A percentile compares a stretch with the other conserved stretches of the same genome.
phyloP scores from a whole-genome alignment of 2,113 vertebrate species.

The Vombatus ursinus region DNA sequence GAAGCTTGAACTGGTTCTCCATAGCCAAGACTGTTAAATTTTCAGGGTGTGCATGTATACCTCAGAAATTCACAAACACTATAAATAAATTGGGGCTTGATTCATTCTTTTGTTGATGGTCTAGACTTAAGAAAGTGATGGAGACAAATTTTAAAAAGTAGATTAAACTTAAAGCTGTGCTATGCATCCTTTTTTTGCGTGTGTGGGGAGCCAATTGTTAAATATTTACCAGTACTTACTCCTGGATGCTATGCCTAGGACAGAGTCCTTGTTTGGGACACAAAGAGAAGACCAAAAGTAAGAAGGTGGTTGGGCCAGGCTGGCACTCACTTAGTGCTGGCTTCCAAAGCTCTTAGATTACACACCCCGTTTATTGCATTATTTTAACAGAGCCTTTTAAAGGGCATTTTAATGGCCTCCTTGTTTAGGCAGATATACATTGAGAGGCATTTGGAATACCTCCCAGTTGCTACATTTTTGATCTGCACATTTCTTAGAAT shows the following conservation, averaged over 20 bases:
- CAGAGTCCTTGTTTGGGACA: constrained; percentile 26
- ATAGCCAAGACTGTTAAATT: neutral
- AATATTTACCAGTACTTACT: neutral
- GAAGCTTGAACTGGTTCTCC: neutral
- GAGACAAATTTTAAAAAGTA: neutral
- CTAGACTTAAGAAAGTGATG: neutral
- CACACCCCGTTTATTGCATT: constrained; percentile 78
- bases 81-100: neutral
- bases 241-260: neutral
- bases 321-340: constrained; percentile 37
- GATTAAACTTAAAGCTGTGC: neutral
- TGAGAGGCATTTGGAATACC: constrained; percentile 72
- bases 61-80: neutral
- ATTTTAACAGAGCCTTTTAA: constrained; percentile 74
- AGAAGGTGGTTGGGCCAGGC: neutral
- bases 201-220: neutral
- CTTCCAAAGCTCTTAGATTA: constrained; percentile 60
- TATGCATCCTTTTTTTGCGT: neutral
- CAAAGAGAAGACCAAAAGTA: constrained; percentile 21
- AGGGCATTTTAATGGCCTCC: constrained; percentile 76
- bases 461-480: constrained; percentile 72
- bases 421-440: constrained; percentile 76
- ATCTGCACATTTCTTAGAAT: constrained; percentile 79
- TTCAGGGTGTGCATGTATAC: neutral
- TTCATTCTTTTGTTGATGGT: neutral